phyloP scores from a whole-genome alignment of 2,113 vertebrate species.

The Abramis brama region DNA sequence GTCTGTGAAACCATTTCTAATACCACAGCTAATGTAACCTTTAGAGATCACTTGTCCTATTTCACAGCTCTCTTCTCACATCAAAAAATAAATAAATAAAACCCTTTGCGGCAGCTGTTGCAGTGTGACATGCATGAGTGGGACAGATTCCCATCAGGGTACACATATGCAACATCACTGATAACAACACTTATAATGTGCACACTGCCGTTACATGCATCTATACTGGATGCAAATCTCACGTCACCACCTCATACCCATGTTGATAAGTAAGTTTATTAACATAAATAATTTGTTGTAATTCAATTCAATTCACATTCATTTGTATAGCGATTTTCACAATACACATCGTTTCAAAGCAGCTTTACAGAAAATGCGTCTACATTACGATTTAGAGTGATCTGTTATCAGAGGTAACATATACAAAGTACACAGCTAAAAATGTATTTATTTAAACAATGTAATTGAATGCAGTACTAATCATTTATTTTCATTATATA shows the following conservation, averaged over 20 bases:
- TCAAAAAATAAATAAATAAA: background rate
- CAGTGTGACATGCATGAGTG: background rate
- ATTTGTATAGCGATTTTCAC: no score
- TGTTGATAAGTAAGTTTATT: background rate
- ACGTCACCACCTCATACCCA: background rate
- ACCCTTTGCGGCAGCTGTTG: background rate
- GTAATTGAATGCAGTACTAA: background rate
- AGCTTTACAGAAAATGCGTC: no score
- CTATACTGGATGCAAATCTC: background rate
- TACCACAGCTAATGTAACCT: background rate
- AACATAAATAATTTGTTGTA: background rate
- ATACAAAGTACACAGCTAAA: no score
- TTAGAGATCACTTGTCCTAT: conserved; percentile 15
- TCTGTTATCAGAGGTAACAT: no score
- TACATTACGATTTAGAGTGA: no score
- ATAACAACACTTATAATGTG: background rate
- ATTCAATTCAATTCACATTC: no score
- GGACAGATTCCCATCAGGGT: background rate
- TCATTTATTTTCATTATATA: background rate
- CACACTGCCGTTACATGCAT: background rate
- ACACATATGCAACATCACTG: background rate
- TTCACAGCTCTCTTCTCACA: conserved; percentile 9
- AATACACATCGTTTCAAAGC: no score
- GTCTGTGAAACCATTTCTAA: no score
- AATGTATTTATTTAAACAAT: no score